Evolutionary conservation across 2,797 vertebrate genomes (phyloP), one percentile per base, ranked within the genome.

Genomic region (Tympanoctomys barrerae): DNA sequence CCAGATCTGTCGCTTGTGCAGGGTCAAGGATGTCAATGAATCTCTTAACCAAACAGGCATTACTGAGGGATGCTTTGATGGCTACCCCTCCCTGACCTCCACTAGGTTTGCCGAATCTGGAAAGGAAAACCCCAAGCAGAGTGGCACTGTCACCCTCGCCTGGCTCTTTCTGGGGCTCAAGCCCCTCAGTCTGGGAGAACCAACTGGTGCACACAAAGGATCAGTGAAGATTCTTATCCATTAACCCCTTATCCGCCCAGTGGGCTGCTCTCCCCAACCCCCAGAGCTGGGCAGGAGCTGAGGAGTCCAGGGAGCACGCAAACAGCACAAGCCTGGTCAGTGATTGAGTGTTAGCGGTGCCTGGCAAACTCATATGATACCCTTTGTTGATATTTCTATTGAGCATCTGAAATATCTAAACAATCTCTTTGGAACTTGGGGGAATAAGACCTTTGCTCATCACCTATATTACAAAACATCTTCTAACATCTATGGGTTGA

Each of bases 1-100:
- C 3, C 0, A 26, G 26, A 11, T 18, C 31, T 33, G 59, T 75
- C 39, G 8, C 52, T 54, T 10, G 7, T 36, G n/a, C 59, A 8
- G 7, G n/a, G 39, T 31, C 68, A 82, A 54, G 24, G 36, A 31
- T 1, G 21, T 12, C 13, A 16, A 57, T 36, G 24, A 2, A 24
- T 1, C 26, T 62, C 3, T 68, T 22, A 0, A 1, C 68, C 24
- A 36, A 73, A 36, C 11, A n/a, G 46, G 24, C 13, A n/a, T 85
- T 73, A 71, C 86, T 10, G 31, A 19, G 2, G 8, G 33, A 21
- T 19, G 4, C 22, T 26, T 7, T 28, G 84, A 46, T 9, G 12
- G 21, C 22, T 54, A 75, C 22, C 11, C 24, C 2, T 3, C 46
- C 26, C 13, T 52, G 4, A 4, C 0, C 39, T 24, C 39, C 0